Evolutionary conservation across 2,113 vertebrate species (phyloP), one percentile per base, ranked within the genome.

Genomic region (Vimba vimba): DNA sequence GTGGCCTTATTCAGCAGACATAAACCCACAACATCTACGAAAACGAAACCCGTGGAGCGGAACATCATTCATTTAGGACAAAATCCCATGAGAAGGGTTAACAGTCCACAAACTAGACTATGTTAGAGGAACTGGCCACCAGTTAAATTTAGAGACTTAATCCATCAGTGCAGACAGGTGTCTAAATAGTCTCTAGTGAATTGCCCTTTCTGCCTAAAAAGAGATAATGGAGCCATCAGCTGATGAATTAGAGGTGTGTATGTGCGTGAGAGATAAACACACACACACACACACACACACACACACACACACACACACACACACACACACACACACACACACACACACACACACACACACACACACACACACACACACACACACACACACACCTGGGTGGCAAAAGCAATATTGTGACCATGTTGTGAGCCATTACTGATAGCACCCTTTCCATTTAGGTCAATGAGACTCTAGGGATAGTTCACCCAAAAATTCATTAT

Each of bases 161-260:
- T 83, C 66, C 81, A 73, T 73, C 47, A 39, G 64, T 73, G 64
- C 66, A 55, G 64, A 73, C 66, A 17, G 50, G 81, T 83, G 68
- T 83, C 81, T 73, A 73, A 83, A 83, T 55, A 59, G 81, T 52
- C 66, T 59, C 66, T 47, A 36, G 81, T 71, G 47, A 71, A 71
- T 57, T 36, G 66, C 30, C 11, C 66, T 69, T 83, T 83, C 66
- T 19, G 66, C 47, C 23, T 71, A 83, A 83, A 71, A 73, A 73
- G 2, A 57, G 66, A 83, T 83, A 83, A 83, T 83, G 47, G 81
- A 83, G 7, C 81, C 66, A 71, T 83, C 81, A 83, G 47, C 66
- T 71, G 66, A 83, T 83, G 81, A 82, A 57, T 68, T 68, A 82
- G 79, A 82, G 4, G 79, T 12, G 79, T 33, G 36, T 79, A 8